These are phyloP conservation scores for Protophormia terraenovae DNA, from an alignment of 2,888 invertebrate genomes.

Conservation along the genomic window DNA sequence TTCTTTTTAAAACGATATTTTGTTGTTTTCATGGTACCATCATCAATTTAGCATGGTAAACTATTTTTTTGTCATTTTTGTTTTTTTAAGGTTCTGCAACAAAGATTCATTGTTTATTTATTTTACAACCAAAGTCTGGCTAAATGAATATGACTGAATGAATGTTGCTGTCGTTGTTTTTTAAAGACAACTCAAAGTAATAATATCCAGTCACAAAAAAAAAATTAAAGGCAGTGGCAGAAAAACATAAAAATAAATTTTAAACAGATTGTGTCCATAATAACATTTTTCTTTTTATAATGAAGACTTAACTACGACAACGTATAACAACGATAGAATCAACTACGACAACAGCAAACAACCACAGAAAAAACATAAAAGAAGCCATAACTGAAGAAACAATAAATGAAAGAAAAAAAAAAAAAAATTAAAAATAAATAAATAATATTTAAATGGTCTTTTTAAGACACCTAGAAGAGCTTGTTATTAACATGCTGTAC, in stretches of 20 bases:
- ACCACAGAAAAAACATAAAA: slow-evolving; percentile 37
- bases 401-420: slow-evolving; percentile 12
- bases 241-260: slow-evolving; percentile 59
- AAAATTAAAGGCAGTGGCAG: slow-evolving; percentile 57
- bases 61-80: not conserved
- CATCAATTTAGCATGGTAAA: slow-evolving; percentile 44
- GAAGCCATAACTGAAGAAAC: slow-evolving; percentile 44
- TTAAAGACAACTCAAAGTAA: too few relatives aligned
- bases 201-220: too few relatives aligned
- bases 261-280: slow-evolving; percentile 66
- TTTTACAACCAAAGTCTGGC: slow-evolving; percentile 49
- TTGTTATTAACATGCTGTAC: slow-evolving; percentile 12
- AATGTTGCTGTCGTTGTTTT: slow-evolving; percentile 16
- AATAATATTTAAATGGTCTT: too few relatives aligned
- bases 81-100: slow-evolving; percentile 40
- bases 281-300: slow-evolving; percentile 48
- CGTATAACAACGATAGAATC: slow-evolving; percentile 22
- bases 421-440: too few relatives aligned
- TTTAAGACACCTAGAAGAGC: slow-evolving; percentile 21
- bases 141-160: slow-evolving; percentile 8
- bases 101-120: slow-evolving; percentile 62
- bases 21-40: not conserved
- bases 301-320: slow-evolving; percentile 54
- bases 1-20: not conserved
- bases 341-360: slow-evolving; percentile 17